phyloP scores from a whole-genome alignment of 1,140 invertebrate genomes.

The Drosophila albomicans region DNA sequence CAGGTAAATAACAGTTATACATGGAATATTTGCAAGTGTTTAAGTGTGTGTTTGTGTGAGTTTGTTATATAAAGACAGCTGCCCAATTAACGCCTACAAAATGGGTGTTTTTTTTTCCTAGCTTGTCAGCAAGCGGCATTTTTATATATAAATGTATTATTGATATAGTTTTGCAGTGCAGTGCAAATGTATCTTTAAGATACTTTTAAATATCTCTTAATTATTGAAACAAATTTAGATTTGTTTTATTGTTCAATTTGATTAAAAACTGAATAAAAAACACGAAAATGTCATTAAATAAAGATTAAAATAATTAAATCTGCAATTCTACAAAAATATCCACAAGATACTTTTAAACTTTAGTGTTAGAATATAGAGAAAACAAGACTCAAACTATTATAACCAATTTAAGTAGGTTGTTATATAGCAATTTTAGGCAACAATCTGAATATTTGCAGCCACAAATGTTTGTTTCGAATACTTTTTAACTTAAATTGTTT shows the following conservation, averaged over 20 bases:
- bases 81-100: slow-evolving; percentile 42
- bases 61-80: slow-evolving; percentile 6
- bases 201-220: background rate
- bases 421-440: background rate
- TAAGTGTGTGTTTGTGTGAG: background rate
- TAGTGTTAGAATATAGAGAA: no score
- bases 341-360: no score
- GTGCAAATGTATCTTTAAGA: background rate
- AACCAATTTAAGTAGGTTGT: no score
- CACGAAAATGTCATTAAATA: no score
- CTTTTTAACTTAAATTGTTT: background rate
- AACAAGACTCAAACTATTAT: no score
- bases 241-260: no score
- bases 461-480: background rate
- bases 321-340: no score
- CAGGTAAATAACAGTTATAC: slow-evolving; percentile 36
- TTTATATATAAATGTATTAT: background rate
- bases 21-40: background rate
- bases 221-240: no score
- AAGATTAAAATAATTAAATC: no score
- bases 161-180: background rate
- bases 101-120: slow-evolving; percentile 15
- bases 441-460: background rate
- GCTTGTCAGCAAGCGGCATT: slow-evolving; percentile 22
- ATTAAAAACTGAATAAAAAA: no score